Evolutionary conservation across 1,140 invertebrate species (phyloP).

Genomic region (Anthonomus grandis): DNA sequence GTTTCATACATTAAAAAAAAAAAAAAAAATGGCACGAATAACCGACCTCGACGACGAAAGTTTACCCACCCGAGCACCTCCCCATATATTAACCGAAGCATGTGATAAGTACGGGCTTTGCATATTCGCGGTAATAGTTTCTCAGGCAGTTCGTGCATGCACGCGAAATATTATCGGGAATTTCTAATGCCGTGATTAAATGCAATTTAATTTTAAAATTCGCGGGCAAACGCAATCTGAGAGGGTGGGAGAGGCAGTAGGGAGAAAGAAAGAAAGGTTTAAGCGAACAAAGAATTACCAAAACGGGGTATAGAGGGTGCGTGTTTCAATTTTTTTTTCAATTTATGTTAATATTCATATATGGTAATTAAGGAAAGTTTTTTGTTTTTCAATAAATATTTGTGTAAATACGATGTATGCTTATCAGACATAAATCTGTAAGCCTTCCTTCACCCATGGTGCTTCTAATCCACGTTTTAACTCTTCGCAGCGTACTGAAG

Average conservation of each 20-base stretch:
- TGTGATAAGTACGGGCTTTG: slow-evolving; percentile 6
- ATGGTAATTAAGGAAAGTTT: no score
- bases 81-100: background rate
- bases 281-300: background rate
- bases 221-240: slow-evolving; percentile 36
- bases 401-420: no score
- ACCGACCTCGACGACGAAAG: no score
- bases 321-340: background rate
- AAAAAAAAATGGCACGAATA: no score
- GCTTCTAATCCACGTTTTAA: no score
- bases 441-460: no score
- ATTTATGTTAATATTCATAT: no score
- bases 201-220: slow-evolving; percentile 38
- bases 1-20: no score
- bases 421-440: no score
- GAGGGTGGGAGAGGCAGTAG: slow-evolving; percentile 17
- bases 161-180: slow-evolving; percentile 25
- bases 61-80: background rate
- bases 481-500: no score
- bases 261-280: background rate
- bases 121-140: slow-evolving; percentile 2
- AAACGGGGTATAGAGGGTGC: background rate
- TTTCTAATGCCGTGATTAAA: slow-evolving; percentile 28
- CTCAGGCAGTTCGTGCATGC: slow-evolving; percentile 26
- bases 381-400: no score